These are phyloP conservation scores for Caenorhabditis sp. DNA, from an alignment of 2,888 invertebrate genomes.

Conservation along the genomic window DNA sequence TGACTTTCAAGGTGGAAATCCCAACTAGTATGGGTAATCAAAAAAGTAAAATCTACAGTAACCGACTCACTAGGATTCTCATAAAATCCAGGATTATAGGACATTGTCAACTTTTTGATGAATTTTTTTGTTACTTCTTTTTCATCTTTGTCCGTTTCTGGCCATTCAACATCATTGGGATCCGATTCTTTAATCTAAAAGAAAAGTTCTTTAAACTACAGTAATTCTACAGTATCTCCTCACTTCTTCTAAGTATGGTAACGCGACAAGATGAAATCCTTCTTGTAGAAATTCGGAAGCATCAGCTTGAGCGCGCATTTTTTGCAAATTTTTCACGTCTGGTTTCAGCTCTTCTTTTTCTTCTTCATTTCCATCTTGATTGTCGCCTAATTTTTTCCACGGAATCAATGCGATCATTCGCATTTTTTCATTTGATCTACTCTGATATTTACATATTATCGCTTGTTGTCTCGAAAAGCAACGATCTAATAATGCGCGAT, in stretches of 20 bases:
- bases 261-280: conserved; percentile 39
- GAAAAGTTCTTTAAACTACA: too few relatives aligned
- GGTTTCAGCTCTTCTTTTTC: conserved; percentile 31
- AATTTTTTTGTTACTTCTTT: conserved; percentile 15
- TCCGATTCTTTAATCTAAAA: background rate
- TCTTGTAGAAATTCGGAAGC: conserved; percentile 31
- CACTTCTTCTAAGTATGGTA: conserved; percentile 40
- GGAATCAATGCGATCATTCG: conserved; percentile 37
- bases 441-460: conserved; percentile 34
- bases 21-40: too few relatives aligned
- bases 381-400: conserved; percentile 18
- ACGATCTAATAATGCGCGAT: conserved; percentile 38
- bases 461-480: conserved; percentile 33
- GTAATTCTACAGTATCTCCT: background rate
- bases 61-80: conserved; percentile 22
- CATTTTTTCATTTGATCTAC: conserved; percentile 31
- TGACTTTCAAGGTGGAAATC: too few relatives aligned
- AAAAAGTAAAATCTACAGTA: too few relatives aligned
- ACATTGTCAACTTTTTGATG: conserved; percentile 31
- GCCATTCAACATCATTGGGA: background rate
- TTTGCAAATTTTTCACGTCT: conserved; percentile 7
- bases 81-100: conserved; percentile 38
- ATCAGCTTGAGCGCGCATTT: conserved; percentile 13
- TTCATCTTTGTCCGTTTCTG: conserved; percentile 1
- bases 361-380: conserved; percentile 10